Percentiles rank a stretch among this genome's conserved stretches.
Conservation (phyloP, 2,113 vertebrate species). For the Saccopteryx bilineata region DNA sequence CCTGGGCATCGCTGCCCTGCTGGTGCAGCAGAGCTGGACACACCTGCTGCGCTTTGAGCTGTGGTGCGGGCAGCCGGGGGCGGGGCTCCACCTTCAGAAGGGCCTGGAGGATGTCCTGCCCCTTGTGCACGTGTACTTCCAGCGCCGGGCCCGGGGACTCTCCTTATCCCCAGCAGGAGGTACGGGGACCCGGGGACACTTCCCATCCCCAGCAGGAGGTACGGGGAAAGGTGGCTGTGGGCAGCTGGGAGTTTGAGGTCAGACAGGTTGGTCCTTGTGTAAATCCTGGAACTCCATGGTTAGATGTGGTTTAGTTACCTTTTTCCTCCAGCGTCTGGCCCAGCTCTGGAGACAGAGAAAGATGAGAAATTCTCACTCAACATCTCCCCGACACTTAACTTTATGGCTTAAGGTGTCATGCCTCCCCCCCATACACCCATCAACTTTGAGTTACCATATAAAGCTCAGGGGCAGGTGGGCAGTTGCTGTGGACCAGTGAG, state of each 20-base stretch:
- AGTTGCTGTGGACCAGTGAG: no score
- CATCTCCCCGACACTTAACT: no score
- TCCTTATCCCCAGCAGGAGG: slow-evolving; percentile 83
- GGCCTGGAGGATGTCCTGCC: slow-evolving; percentile 87
- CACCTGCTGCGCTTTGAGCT: slow-evolving; percentile 93
- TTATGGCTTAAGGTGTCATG: background rate
- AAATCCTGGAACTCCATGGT: rapidly evolving
- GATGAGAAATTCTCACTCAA: background rate
- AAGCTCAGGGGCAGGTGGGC: background rate
- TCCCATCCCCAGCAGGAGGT: slow-evolving; percentile 85
- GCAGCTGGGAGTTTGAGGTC: rapidly evolving
- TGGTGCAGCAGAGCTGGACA: slow-evolving; percentile 90
- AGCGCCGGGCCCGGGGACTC: slow-evolving; percentile 75
- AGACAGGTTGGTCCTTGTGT: rapidly evolving
- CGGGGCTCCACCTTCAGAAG: slow-evolving; percentile 82
- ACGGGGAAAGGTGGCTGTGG: background rate
- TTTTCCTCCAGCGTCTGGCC: background rate
- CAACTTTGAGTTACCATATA: rapidly evolving
- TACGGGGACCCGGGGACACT: slow-evolving; percentile 71
- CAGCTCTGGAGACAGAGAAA: background rate
- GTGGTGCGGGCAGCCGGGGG: slow-evolving; percentile 90
- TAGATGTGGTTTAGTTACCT: background rate
- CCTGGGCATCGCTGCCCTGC: slow-evolving; percentile 84
- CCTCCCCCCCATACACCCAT: rapidly evolving
- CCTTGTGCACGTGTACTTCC: slow-evolving; percentile 89